A percentile compares a stretch with the other conserved stretches of the same genome.
phyloP scores from a whole-genome alignment of 2,113 vertebrate genomes.

The Meles meles region DNA sequence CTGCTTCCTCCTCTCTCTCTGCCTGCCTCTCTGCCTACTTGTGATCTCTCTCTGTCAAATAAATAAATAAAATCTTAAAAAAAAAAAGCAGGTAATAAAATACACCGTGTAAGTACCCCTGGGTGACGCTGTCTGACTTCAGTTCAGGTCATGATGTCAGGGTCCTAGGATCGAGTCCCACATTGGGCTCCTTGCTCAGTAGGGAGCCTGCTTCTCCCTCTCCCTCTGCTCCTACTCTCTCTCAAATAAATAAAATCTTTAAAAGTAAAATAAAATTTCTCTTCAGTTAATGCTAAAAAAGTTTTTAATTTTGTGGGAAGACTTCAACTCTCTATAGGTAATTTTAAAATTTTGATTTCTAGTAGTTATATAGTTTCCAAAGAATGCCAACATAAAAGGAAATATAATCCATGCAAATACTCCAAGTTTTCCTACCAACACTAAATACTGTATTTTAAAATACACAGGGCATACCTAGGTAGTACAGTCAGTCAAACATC shows the following conservation, averaged over 20 bases:
- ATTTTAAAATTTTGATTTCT: neutral
- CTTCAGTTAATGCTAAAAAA: neutral
- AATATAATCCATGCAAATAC: neutral
- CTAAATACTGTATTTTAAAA: neutral
- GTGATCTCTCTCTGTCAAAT: no score
- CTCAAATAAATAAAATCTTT: neutral
- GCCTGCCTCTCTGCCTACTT: no score
- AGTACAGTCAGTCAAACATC: neutral
- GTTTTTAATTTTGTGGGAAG: neutral
- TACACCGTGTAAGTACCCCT: neutral
- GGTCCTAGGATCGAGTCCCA: neutral
- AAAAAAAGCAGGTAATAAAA: neutral
- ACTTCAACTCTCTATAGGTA: neutral
- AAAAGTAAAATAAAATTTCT: neutral
- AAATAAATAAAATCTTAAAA: no score
- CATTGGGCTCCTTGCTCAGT: neutral
- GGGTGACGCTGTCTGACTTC: neutral
- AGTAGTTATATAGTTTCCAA: neutral
- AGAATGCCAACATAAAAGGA: neutral
- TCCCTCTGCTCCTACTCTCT: neutral
- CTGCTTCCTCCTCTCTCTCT: no score
- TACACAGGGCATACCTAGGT: neutral
- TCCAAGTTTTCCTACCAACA: neutral
- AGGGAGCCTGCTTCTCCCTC: no score
- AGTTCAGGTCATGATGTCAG: neutral